Percentiles rank a stretch among this genome's conserved stretches.
These are phyloP conservation scores for Mustela lutreola DNA, from an alignment of 2,113 vertebrate species.

Conservation along the genomic window DNA sequence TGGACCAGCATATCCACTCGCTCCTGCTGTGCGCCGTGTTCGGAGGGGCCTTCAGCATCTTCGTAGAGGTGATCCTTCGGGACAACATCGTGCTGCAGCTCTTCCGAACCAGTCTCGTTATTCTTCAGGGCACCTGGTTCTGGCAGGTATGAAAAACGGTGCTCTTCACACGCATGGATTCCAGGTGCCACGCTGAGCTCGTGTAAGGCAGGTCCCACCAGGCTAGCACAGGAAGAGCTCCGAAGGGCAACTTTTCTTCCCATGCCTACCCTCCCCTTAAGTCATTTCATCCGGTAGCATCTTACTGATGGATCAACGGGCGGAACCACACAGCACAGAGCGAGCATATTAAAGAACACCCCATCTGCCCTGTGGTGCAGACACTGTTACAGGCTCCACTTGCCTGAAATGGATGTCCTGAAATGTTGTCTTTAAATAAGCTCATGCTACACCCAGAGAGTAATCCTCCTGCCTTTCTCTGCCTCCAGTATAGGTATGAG, in stretches of 20 bases:
- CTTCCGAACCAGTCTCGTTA: constrained; percentile 88
- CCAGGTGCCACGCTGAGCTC: rapidly evolving
- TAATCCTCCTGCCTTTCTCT: too few relatives aligned
- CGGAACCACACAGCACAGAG: rapidly evolving
- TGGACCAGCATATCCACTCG: constrained; percentile 95
- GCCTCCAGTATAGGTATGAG: background rate
- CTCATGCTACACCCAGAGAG: background rate
- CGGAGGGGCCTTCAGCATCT: constrained; percentile 81
- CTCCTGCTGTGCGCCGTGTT: constrained; percentile 93
- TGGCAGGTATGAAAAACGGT: constrained; percentile 91
- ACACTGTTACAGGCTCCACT: background rate
- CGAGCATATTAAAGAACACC: background rate
- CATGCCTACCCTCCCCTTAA: rapidly evolving
- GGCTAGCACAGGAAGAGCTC: background rate
- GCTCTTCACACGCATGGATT: background rate
- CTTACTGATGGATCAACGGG: background rate
- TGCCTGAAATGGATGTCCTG: background rate
- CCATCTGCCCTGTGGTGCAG: background rate
- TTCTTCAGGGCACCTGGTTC: constrained; percentile 98
- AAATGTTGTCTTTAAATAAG: background rate
- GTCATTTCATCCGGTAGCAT: background rate
- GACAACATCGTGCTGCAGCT: constrained; percentile 92
- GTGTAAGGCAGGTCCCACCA: background rate
- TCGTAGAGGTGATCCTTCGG: constrained; percentile 91
- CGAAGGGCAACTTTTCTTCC: background rate